phyloP scores from a whole-genome alignment of 2,113 vertebrate species.

The Ramphastos sulfuratus region DNA sequence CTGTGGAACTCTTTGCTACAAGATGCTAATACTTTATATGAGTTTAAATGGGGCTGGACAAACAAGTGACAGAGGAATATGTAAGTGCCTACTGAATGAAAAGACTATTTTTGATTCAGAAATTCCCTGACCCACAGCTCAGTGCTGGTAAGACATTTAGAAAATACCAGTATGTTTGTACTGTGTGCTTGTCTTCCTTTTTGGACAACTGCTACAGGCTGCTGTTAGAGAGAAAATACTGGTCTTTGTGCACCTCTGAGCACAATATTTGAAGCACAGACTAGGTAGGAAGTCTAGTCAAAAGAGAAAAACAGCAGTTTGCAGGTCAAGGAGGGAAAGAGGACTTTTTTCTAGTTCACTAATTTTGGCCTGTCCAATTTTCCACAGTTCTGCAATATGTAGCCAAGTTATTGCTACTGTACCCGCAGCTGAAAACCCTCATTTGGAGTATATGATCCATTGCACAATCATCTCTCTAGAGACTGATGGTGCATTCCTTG shows the following conservation, averaged over 20 bases:
- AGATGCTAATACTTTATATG: background rate
- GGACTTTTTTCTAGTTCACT: background rate
- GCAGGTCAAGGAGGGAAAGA: background rate
- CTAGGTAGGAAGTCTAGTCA: background rate
- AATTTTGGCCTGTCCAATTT: background rate
- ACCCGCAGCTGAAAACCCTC: background rate
- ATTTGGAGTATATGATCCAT: background rate
- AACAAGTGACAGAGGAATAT: background rate
- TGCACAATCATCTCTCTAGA: background rate
- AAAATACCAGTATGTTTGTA: background rate
- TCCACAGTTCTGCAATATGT: background rate
- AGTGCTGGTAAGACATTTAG: background rate
- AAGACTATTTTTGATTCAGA: background rate
- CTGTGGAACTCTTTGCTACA: background rate
- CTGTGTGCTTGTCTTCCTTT: background rate
- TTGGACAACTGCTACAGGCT: background rate
- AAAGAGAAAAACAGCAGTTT: background rate
- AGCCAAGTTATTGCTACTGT: background rate
- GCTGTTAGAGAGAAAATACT: background rate
- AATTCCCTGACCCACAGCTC: background rate
- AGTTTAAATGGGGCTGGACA: background rate
- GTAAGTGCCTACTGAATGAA: background rate
- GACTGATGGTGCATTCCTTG: background rate
- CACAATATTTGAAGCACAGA: background rate
- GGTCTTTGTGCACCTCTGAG: accelerated